phyloP scores from a whole-genome alignment of 2,113 vertebrate species.

The Cephalopterus ornatus region DNA sequence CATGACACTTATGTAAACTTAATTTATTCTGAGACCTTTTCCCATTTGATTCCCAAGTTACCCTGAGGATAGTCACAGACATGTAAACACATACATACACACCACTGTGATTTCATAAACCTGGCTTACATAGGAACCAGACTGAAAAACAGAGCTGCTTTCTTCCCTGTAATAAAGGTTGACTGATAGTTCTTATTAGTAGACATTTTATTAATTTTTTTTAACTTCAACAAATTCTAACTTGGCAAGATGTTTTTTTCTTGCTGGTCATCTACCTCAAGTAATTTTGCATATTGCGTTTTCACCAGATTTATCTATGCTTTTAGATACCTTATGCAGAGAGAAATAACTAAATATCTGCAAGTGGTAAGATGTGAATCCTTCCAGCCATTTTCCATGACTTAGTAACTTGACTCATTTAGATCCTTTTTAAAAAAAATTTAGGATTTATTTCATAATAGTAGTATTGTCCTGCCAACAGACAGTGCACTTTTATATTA shows the following conservation, averaged over 20 bases:
- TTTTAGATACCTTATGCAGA: not conserved
- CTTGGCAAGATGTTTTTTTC: not conserved
- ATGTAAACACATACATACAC: not conserved
- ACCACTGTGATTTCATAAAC: not conserved
- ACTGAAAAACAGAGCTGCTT: not conserved
- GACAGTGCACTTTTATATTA: not conserved
- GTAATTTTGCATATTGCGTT: not conserved
- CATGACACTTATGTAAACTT: not conserved
- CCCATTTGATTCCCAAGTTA: not conserved
- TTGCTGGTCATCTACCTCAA: not conserved
- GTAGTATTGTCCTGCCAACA: not conserved
- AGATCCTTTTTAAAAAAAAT: not conserved
- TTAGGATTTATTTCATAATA: not conserved
- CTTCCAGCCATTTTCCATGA: not conserved
- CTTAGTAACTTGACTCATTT: not conserved
- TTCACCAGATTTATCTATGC: not conserved
- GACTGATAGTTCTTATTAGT: not conserved
- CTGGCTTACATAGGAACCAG: not conserved
- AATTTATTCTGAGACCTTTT: not conserved
- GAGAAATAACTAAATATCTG: not conserved
- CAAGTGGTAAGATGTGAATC: not conserved
- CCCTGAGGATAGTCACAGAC: not conserved
- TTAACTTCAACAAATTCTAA: not conserved
- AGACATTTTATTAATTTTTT: not conserved
- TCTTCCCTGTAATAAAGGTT: not conserved